Base-by-base conservation (phyloP, 1,140 invertebrate species). In the Hylyphantes graminicola region DNA sequence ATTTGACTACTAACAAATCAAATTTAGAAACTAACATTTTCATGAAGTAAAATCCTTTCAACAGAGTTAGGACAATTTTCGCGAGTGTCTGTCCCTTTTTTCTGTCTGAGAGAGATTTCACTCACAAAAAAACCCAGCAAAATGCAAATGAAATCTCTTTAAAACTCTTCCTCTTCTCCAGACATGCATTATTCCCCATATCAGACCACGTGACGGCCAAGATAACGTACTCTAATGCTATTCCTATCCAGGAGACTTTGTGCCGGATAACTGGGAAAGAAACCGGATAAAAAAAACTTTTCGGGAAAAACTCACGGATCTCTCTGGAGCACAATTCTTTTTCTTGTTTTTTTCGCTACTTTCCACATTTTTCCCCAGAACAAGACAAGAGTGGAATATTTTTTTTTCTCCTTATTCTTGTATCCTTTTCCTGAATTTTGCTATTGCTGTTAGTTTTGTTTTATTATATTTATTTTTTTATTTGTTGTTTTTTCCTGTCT, bases 61-160 rank as follows among this genome's bases (percentile, higher is more conserved):
- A 35, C 1, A 35, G 5, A 35, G 35, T 2, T 35, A 35, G 35
- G 35, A 35, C 35, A 35, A 35, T 35, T 35, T 35, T 35, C 35
- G 5, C 5, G 35, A 35, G 35, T 35, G 35, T 35, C 35, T 35
- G 35, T 35, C 35, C 35, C 35, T 35, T 35, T 35, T 35, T 35
- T 35, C 35, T 35, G 35, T 35, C 35, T 35, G 35, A 35, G 35
- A 35, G 35, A 35, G 35, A 35, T 35, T 35, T 35, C 35, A 35
- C 35, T 2, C 35, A 35, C 1, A 35, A 35, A 35, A 35, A 35
- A 35, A 5, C 13, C 50, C 35, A 51, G 67, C 63, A 64, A 64
- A 78, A 78, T 78, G 63, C 76, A 65, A 78, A 78, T 78, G 76
- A 54, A 78, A 78, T 78, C 76, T 78, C 35, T 78, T 78, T 78